A percentile compares a stretch with the other conserved stretches of the same genome.
phyloP scores from a whole-genome alignment of 2,113 vertebrate genomes.

The Seriola aureovittata region DNA sequence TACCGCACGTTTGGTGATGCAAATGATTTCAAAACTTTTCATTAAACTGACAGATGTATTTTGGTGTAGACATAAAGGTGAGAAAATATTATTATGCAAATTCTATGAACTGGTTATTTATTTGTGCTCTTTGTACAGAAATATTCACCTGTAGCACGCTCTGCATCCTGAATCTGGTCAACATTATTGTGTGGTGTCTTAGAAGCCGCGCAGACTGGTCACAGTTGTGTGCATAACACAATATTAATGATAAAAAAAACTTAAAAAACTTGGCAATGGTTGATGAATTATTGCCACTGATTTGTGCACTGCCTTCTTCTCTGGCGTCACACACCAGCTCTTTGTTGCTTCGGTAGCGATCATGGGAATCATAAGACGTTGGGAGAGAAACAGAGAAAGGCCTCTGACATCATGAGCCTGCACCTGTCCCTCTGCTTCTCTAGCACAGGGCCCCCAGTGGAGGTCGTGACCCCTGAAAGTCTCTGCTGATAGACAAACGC shows the following conservation, averaged over 20 bases:
- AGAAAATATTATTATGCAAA: too few relatives aligned
- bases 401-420: slow-evolving; percentile 76
- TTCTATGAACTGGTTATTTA: too few relatives aligned
- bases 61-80: too few relatives aligned
- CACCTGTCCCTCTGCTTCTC: slow-evolving; percentile 81
- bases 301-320: not conserved
- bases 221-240: not conserved
- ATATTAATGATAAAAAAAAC: not conserved
- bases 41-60: too few relatives aligned
- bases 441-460: slow-evolving; percentile 30
- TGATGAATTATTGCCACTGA: slow-evolving; percentile 5
- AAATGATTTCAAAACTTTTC: too few relatives aligned
- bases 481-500: slow-evolving; percentile 79
- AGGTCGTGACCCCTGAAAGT: slow-evolving; percentile 71
- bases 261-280: not conserved
- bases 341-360: slow-evolving; percentile 52
- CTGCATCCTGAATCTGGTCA: not conserved
- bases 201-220: too few relatives aligned
- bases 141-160: too few relatives aligned
- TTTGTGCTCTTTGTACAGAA: too few relatives aligned
- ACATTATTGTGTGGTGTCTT: too few relatives aligned
- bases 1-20: too few relatives aligned
- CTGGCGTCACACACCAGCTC: slow-evolving; percentile 18
- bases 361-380: slow-evolving; percentile 69
- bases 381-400: slow-evolving; percentile 54